Evolutionary conservation across 1,140 invertebrate species (phyloP).

Genomic region (Temnothorax nylanderi): DNA sequence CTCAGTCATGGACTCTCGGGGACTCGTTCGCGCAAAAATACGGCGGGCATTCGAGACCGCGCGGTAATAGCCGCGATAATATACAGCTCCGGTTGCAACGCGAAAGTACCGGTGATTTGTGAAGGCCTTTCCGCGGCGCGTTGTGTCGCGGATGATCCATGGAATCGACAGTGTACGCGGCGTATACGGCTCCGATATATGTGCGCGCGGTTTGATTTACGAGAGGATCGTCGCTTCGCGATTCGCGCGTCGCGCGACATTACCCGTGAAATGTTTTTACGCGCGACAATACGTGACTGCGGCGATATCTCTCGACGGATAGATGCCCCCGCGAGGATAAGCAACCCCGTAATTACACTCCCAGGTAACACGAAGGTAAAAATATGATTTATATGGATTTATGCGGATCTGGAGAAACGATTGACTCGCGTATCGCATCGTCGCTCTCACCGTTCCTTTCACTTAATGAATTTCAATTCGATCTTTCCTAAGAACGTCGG

Average conservation of each 20-base stretch:
- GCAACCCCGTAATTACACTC: constrained; percentile 24
- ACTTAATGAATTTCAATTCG: constrained; percentile 15
- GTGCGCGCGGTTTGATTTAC: constrained; percentile 23
- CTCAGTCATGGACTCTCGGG: background rate
- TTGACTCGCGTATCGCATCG: background rate
- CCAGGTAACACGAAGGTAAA: background rate
- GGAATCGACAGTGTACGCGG: constrained; percentile 41
- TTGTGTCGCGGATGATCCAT: constrained; percentile 53
- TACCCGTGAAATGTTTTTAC: constrained; percentile 6
- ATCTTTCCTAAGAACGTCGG: background rate
- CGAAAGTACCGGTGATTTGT: constrained; percentile 62
- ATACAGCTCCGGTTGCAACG: constrained; percentile 61
- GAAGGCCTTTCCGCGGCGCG: constrained; percentile 55
- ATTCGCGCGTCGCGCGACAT: constrained; percentile 17
- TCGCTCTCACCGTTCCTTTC: constrained; percentile 37
- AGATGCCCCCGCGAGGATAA: constrained; percentile 1
- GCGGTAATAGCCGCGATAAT: constrained; percentile 65
- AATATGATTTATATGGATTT: background rate
- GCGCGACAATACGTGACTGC: background rate
- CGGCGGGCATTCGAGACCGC: constrained; percentile 12
- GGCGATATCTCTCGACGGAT: background rate
- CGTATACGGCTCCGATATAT: constrained; percentile 15
- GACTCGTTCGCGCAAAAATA: constrained; percentile 48
- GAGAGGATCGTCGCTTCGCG: constrained; percentile 15
- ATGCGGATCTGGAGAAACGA: background rate